A percentile compares a stretch with the other conserved stretches of the same genome.
Conservation (phyloP, 1,140 invertebrate species). For the fruit fly (Drosophila melanogaster) region DNA sequence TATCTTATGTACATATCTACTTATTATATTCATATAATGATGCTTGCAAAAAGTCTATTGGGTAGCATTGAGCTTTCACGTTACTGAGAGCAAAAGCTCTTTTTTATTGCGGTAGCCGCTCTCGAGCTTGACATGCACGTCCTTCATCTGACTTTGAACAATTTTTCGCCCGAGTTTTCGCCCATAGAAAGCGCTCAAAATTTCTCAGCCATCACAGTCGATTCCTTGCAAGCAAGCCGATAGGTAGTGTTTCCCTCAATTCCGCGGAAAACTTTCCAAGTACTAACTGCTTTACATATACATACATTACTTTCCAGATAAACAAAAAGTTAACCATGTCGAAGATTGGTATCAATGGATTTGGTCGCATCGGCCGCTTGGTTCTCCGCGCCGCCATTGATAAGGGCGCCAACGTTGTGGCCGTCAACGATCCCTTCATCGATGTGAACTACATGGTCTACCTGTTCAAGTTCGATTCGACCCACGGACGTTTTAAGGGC, state of each 20-base stretch:
- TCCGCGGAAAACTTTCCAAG: not conserved
- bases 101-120: constrained; percentile 9
- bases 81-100: constrained; percentile 37
- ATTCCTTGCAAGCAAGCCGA: constrained; percentile 75
- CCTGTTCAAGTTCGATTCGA: constrained; percentile 99
- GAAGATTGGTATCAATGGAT: constrained; percentile 97
- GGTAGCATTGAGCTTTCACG: constrained; percentile 18
- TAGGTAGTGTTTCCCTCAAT: constrained; percentile 38
- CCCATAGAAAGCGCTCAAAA: constrained; percentile 44
- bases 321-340: constrained; percentile 58
- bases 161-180: constrained; percentile 41
- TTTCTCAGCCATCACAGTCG: constrained; percentile 60
- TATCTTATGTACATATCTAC: not conserved
- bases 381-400: constrained; percentile 95
- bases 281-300: constrained; percentile 5
- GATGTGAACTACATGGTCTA: constrained; percentile 98
- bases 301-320: constrained; percentile 36
- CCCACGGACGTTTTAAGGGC: constrained; percentile 95
- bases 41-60: not conserved
- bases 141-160: constrained; percentile 78
- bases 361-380: constrained; percentile 98
- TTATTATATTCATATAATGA: not conserved
- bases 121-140: constrained; percentile 58
- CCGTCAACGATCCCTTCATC: constrained; percentile 97
- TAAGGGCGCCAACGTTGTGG: constrained; percentile 93